These are phyloP conservation scores for Tachycineta bicolor DNA, from an alignment of 2,113 vertebrate species.

Conservation along the genomic window DNA sequence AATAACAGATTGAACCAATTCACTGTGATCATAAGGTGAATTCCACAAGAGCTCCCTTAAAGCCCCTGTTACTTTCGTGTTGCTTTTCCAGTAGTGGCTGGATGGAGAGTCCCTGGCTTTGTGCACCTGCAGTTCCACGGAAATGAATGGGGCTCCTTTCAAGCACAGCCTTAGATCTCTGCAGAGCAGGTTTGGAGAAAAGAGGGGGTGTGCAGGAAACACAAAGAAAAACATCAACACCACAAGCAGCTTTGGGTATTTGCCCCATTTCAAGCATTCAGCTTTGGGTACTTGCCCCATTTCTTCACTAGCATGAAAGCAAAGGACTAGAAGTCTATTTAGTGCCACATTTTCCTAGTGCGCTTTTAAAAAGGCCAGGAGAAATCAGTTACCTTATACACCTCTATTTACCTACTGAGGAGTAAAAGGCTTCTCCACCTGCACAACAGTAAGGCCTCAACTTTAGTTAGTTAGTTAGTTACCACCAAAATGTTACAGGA, in stretches of 20 bases:
- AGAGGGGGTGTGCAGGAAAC: not conserved
- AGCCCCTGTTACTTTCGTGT: not conserved
- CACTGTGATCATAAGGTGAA: not conserved
- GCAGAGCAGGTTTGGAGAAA: not conserved
- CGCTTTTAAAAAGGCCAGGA: not conserved
- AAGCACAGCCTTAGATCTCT: not conserved
- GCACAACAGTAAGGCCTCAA: not conserved
- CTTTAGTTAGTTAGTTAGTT: not conserved
- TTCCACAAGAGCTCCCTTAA: not conserved
- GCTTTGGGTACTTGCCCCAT: not conserved
- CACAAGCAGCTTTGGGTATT: not conserved
- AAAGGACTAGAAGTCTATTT: not conserved
- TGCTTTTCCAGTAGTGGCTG: not conserved
- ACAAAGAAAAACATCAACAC: not conserved
- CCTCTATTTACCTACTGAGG: not conserved
- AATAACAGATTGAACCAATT: not conserved
- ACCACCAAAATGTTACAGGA: not conserved
- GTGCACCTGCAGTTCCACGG: not conserved
- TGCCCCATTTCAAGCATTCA: not conserved
- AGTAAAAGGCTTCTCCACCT: not conserved
- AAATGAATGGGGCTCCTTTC: not conserved
- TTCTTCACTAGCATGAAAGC: not conserved
- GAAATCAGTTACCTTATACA: not conserved
- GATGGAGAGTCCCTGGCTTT: not conserved
- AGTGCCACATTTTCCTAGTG: not conserved